Evolutionary conservation across 2,797 vertebrate species (phyloP), one percentile per base, ranked within the genome.

Genomic region (Catamblyrhynchus diadema): DNA sequence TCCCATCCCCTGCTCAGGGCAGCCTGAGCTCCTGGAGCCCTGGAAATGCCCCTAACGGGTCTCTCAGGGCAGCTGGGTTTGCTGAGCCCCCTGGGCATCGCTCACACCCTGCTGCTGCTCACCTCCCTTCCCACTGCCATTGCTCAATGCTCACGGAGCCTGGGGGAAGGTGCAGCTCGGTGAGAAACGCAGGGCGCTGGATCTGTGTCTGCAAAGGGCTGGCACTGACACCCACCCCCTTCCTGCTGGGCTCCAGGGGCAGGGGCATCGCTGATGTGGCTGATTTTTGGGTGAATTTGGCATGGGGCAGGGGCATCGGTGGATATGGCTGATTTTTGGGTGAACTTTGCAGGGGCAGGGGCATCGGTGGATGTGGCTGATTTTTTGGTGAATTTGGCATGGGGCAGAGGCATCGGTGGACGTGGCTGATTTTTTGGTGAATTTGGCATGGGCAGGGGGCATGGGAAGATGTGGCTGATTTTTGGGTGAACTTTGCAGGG

Each of bases 261-360:
- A 32, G 39, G 30, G 27, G 18, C 50, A 13, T 4, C 8, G 50
- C 1, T 20, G 18, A 35, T 35, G 35, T 35, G 50, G 17, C 7
- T 30, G 27, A 30, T 12, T 51, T 48, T 51, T 2, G 27, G 27
- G 10, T 51, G 10, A 51, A 18, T 0, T 18, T 4, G 0, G 10
- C 16, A 28, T 9, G 25, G 48, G 48, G 27, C 15, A 10, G 25
- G 48, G 48, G 27, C 15, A 10, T 10, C 9, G 27, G 1, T 28
- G 15, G 15, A 17, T 50, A 27, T 28, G 48, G 48, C 48, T 27
- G 25, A 47, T 24, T 47, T 44, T 47, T 23, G 44, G 45, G 22
- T 23, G 12, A 23, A 47, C 3, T 47, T 9, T 0, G 15, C 25
- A 50, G 15, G 25, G 48, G 15, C 25, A 28, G 15, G 25, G 48